A percentile compares a stretch with the other conserved stretches of the same genome.
Evolutionary conservation across 1,140 invertebrate species (phyloP).

Genomic region (Monochamus saltuarius): DNA sequence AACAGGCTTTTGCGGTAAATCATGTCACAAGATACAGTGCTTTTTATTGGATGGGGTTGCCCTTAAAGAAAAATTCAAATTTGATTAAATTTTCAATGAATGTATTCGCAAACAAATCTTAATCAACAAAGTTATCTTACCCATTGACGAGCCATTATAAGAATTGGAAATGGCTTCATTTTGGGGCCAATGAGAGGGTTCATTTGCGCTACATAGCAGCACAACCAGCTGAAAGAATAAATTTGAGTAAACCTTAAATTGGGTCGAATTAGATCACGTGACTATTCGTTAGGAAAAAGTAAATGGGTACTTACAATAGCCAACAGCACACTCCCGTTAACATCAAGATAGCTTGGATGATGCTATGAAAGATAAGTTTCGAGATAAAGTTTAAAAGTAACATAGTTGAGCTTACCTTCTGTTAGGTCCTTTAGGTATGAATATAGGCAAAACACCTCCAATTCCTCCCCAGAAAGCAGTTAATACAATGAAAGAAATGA

Average conservation of each 20-base stretch:
- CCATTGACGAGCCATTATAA: conserved; percentile 79
- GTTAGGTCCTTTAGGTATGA: conserved; percentile 86
- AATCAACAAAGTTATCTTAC: conserved; percentile 52
- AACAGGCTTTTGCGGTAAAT: not conserved
- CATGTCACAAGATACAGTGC: not conserved
- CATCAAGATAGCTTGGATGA: conserved; percentile 83
- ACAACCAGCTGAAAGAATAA: conserved; percentile 78
- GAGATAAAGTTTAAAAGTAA: conserved; percentile 19
- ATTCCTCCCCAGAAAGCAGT: conserved; percentile 81
- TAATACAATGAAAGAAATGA: conserved; percentile 74
- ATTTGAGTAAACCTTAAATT: no score
- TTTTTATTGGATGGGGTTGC: conserved; percentile 1
- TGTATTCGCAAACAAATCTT: not conserved
- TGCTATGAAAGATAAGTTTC: conserved; percentile 59
- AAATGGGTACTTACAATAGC: conserved; percentile 78
- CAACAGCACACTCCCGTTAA: conserved; percentile 88
- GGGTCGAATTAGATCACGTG: no score
- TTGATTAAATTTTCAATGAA: not conserved
- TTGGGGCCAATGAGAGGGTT: conserved; percentile 91
- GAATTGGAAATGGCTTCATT: conserved; percentile 67
- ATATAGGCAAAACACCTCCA: conserved; percentile 79
- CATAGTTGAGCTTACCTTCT: conserved; percentile 65
- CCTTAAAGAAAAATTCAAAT: conserved; percentile 13
- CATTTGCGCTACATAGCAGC: conserved; percentile 93
- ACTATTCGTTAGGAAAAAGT: no score